Conservation (phyloP, 2,113 vertebrate species). For the Beaufortia kweichowensis region DNA sequence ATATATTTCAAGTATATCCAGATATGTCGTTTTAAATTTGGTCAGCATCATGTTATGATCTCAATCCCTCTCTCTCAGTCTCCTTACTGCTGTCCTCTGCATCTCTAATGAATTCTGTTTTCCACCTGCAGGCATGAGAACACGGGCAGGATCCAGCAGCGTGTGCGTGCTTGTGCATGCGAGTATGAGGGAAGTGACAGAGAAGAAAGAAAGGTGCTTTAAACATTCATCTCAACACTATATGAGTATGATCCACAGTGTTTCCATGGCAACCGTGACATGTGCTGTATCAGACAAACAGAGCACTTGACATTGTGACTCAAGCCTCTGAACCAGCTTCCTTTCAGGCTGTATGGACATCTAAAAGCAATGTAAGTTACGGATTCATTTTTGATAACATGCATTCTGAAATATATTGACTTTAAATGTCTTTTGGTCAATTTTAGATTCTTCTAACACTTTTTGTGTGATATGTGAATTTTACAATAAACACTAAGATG, state of each 20-base stretch:
- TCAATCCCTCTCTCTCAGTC: background rate
- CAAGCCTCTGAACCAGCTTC: background rate
- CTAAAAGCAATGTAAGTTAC: background rate
- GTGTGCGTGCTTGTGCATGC: background rate
- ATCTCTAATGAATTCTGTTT: background rate
- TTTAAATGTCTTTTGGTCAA: background rate
- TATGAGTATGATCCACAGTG: conserved; percentile 4
- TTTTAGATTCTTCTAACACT: background rate
- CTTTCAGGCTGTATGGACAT: background rate
- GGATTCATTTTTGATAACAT: background rate
- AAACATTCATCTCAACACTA: conserved; percentile 1
- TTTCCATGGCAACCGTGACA: conserved; percentile 54
- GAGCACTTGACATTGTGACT: conserved; percentile 49
- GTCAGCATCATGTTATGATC: background rate
- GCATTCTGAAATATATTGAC: background rate
- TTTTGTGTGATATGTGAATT: no score
- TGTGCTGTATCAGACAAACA: conserved; percentile 34
- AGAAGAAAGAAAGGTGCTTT: conserved; percentile 6
- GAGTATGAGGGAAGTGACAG: background rate
- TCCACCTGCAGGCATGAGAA: conserved; percentile 21
- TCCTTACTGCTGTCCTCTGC: background rate
- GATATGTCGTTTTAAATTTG: background rate
- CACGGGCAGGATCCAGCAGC: conserved; percentile 7
- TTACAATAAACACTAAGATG: no score
- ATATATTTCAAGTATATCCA: no score